Evolutionary conservation across 2,888 invertebrate species (phyloP).

Genomic region (Argyresthia albistria): DNA sequence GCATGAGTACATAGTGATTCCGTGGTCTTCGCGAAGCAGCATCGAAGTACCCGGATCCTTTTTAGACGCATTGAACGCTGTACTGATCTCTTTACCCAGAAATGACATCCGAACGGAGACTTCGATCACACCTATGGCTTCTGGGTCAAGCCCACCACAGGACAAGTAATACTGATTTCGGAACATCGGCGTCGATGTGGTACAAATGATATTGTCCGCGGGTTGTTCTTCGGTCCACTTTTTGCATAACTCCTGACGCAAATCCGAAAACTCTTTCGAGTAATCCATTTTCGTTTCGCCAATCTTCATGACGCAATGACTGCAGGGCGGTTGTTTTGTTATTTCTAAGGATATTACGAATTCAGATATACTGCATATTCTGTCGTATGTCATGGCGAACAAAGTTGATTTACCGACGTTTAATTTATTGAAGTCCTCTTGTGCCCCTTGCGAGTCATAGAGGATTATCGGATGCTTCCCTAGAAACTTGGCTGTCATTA

Average conservation of each 20-base stretch:
- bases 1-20: conserved; percentile 58
- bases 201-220: conserved; percentile 49
- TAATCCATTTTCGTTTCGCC: conserved; percentile 52
- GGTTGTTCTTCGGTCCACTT: conserved; percentile 54
- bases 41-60: conserved; percentile 40
- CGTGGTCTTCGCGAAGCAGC: conserved; percentile 47
- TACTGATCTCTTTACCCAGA: conserved; percentile 62
- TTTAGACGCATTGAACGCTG: conserved; percentile 43
- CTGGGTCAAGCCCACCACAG: conserved; percentile 37
- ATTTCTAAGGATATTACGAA: conserved; percentile 43
- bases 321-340: conserved; percentile 55
- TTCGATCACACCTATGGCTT: conserved; percentile 56
- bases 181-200: conserved; percentile 48
- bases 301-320: conserved; percentile 48
- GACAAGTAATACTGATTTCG: conserved; percentile 53
- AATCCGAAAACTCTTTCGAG: conserved; percentile 36
- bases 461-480: conserved; percentile 51
- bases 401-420: conserved; percentile 58
- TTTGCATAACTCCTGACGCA: conserved; percentile 49
- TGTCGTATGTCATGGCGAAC: conserved; percentile 64
- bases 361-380: conserved; percentile 49
- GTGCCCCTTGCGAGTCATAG: conserved; percentile 48
- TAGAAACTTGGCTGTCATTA: conserved; percentile 50
- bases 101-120: conserved; percentile 56
- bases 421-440: conserved; percentile 41